Percentiles rank a stretch among this genome's conserved stretches.
These are phyloP conservation scores for Pseudomyrmex dendroicus DNA, from an alignment of 1,140 invertebrate species.

Conservation along the genomic window DNA sequence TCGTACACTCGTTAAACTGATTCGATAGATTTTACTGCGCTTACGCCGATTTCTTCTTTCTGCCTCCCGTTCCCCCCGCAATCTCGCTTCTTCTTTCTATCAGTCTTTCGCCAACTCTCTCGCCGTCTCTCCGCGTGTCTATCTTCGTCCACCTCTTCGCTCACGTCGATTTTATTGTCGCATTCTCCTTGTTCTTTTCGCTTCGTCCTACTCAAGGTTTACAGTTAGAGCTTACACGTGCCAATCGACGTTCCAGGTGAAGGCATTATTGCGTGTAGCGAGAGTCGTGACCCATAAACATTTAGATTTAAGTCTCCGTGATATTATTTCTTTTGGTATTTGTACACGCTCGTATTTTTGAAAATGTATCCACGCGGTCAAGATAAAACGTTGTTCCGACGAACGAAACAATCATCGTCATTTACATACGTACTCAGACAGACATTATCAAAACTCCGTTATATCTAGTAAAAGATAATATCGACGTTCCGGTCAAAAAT, in stretches of 20 bases:
- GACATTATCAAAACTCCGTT: background rate
- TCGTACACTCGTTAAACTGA: conserved; percentile 82
- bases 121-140: background rate
- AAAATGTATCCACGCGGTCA: background rate
- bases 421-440: conserved; percentile 8
- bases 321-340: conserved; percentile 49
- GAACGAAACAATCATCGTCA: conserved; percentile 10
- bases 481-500: background rate
- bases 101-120: background rate
- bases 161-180: conserved; percentile 57
- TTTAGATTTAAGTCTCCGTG: conserved; percentile 58
- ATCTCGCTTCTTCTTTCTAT: conserved; percentile 47
- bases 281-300: conserved; percentile 58
- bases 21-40: conserved; percentile 82
- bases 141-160: conserved; percentile 31
- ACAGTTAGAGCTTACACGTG: conserved; percentile 75
- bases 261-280: conserved; percentile 66
- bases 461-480: background rate
- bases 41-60: conserved; percentile 71
- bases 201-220: conserved; percentile 70
- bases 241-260: conserved; percentile 61
- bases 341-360: conserved; percentile 5
- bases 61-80: background rate
- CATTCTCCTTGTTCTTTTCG: conserved; percentile 37
- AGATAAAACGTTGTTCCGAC: conserved; percentile 12